Evolutionary conservation across 2,113 vertebrate genomes (phyloP).

Genomic region (Xerus inauris): DNA sequence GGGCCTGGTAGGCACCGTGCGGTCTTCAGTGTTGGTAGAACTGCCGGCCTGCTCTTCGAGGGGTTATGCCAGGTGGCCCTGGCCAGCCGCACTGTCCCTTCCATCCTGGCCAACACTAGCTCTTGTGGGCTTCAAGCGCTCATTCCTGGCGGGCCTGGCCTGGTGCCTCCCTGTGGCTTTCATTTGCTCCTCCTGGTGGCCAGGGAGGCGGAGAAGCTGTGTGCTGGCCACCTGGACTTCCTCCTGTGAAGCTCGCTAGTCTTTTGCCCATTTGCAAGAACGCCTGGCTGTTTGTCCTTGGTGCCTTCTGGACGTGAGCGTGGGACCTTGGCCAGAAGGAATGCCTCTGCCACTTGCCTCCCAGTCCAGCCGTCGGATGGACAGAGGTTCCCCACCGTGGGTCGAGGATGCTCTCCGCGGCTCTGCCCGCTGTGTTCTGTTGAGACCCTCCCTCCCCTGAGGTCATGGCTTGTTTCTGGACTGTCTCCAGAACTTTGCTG

Average conservation of each 20-base stretch:
- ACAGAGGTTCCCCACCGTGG: background rate
- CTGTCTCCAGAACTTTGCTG: background rate
- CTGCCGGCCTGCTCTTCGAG: too few species aligned
- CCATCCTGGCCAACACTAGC: too few species aligned
- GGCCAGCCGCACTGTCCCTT: too few species aligned
- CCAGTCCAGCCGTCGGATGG: background rate
- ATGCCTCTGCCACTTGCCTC: background rate
- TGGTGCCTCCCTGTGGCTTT: background rate
- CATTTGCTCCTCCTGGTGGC: background rate
- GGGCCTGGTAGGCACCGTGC: fast-evolving
- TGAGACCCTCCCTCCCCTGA: background rate
- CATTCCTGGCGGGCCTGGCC: background rate
- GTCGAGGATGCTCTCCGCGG: fast-evolving
- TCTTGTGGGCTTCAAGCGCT: too few species aligned
- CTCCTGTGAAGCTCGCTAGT: background rate
- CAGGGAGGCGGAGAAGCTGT: background rate
- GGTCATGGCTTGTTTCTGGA: fast-evolving
- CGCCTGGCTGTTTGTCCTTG: too few species aligned
- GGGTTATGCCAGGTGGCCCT: too few species aligned
- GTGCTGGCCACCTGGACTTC: background rate
- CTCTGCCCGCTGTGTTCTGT: background rate
- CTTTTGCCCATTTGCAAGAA: background rate
- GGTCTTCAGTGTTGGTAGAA: background rate
- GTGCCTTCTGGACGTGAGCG: fast-evolving
- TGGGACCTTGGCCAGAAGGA: background rate